Conservation (phyloP, 2,797 vertebrate species). For the Melanotaenia maccullochi region DNA sequence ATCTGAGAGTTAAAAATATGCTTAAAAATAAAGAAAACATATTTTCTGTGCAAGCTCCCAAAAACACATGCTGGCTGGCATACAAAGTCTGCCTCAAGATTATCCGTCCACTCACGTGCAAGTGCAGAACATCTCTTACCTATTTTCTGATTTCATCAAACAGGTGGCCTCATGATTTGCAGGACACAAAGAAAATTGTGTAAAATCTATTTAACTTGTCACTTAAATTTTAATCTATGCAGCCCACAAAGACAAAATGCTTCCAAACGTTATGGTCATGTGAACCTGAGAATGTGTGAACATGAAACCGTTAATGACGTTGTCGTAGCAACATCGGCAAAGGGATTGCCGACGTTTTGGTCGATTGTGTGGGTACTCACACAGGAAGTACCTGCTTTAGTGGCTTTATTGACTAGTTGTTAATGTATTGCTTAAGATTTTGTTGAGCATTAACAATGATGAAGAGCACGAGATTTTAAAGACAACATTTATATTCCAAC, state of each 20-base stretch:
- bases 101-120: slow-evolving; percentile 53
- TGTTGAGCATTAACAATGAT: neutral
- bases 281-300: neutral
- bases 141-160: neutral
- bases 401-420: neutral
- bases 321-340: neutral
- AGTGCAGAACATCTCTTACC: slow-evolving; percentile 44
- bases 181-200: neutral
- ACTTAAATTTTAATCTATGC: neutral
- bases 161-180: neutral
- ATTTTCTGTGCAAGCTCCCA: slow-evolving; percentile 57
- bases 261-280: neutral
- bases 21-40: neutral
- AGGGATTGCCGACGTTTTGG: neutral
- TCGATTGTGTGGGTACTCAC: neutral
- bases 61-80: slow-evolving; percentile 64
- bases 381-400: neutral
- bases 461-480: too few species aligned
- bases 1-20: slow-evolving; percentile 55
- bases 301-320: neutral
- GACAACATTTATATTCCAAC: neutral
- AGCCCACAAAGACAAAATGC: neutral
- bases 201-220: neutral
- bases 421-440: neutral
- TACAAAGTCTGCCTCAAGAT: slow-evolving; percentile 38